Evolutionary conservation across 2,888 invertebrate species (phyloP), one percentile per base, ranked within the genome.

Genomic region (Dolichopus griseipennis): DNA sequence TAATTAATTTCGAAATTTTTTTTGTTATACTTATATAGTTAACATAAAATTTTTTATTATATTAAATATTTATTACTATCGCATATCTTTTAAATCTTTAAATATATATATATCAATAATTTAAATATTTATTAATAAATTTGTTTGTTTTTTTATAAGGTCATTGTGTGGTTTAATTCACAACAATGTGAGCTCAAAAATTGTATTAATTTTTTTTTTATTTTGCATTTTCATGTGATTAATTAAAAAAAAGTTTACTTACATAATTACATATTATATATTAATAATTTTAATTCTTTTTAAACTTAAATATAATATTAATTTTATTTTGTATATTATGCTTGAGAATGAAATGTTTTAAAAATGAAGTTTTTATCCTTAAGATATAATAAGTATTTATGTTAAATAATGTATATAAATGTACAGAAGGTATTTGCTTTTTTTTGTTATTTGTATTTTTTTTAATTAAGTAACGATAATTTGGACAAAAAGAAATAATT

Each of bases 401-500:
- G 20, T 22, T 62, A 62, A 62, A 62, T 22, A 62, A 22, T 62
- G 22, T 22, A 62, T 22, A 22, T 21, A 62, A 62, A 62, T 62
- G 21, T 62, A 62, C 62, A 62, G 22, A 62, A 62, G 22, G 22
- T 62, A 62, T 22, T 52, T 52, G 52, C 52, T 52, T 52, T 52
- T 52, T 52, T 52, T 52, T 12, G 9, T 52, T 52, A 15, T 52
- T 15, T n/a, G 9, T 18, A 3, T 6, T 52, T 52, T 52, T 27
- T 63, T 27, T 15, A 63, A n/a, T 64, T 15, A 15, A 33, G 20
- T 37, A 64, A 34, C 18, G 64, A 37, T 34, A 34, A 34, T 64
- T 64, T 64, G n/a, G 33, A 34, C 10, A 64, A 64, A n/a, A 27
- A 64, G 18, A 27, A 64, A 37, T 18, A 22, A 64, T 84, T 87